A percentile compares a stretch with the other conserved stretches of the same genome.
phyloP scores from a whole-genome alignment of 2,113 vertebrate genomes.

The Atractosteus spatula region DNA sequence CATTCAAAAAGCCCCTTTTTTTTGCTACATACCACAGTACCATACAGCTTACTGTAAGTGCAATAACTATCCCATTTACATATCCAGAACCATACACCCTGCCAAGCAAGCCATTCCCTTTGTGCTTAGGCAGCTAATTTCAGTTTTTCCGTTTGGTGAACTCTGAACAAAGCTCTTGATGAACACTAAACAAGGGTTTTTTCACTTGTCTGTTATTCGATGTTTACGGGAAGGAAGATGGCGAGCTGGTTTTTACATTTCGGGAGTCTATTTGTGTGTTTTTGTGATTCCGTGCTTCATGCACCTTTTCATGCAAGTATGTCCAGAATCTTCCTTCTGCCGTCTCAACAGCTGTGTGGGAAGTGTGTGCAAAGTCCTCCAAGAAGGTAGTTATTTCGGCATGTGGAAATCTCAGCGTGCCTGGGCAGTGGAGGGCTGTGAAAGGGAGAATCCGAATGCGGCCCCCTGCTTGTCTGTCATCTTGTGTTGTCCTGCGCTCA shows the following conservation, averaged over 20 bases:
- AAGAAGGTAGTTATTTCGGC: background rate
- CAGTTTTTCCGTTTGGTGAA: background rate
- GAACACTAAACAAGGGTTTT: too few relatives aligned
- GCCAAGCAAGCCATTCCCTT: constrained; percentile 29
- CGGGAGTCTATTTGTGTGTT: too few relatives aligned
- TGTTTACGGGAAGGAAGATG: too few relatives aligned
- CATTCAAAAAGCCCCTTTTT: constrained; percentile 1
- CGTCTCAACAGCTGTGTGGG: too few relatives aligned
- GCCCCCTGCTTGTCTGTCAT: background rate
- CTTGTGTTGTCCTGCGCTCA: background rate
- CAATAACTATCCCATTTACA: constrained; percentile 16
- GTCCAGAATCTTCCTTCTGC: too few relatives aligned
- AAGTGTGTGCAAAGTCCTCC: background rate
- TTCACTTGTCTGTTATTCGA: too few relatives aligned
- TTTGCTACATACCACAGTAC: background rate
- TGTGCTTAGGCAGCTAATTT: constrained; percentile 39
- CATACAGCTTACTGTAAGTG: constrained; percentile 9
- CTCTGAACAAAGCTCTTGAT: too few relatives aligned
- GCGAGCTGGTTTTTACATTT: too few relatives aligned
- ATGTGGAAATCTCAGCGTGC: background rate
- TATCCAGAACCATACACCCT: constrained; percentile 24
- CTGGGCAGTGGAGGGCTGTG: background rate
- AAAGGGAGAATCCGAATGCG: background rate
- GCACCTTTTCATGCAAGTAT: too few relatives aligned
- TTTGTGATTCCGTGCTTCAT: too few relatives aligned